phyloP scores from a whole-genome alignment of 2,888 invertebrate species.

The Mylabris sibirica region DNA sequence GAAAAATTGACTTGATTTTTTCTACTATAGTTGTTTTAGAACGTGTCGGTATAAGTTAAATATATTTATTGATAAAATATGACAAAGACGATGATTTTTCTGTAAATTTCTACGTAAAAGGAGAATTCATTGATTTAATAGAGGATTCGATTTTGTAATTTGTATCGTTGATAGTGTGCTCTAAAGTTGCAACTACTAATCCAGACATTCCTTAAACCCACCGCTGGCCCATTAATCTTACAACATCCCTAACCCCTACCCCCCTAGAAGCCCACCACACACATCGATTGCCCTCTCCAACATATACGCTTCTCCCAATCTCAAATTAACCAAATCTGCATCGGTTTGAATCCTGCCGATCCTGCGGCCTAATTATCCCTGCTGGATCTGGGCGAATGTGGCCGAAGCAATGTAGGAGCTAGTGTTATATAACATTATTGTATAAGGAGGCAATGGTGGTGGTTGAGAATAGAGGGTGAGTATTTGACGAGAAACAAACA shows the following conservation, averaged over 20 bases:
- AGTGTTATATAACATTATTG: slow-evolving; percentile 14
- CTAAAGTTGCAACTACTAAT: slow-evolving; percentile 22
- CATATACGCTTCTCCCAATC: not conserved
- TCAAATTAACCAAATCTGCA: slow-evolving; percentile 18
- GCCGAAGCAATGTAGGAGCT: slow-evolving; percentile 10
- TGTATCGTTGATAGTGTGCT: slow-evolving; percentile 14
- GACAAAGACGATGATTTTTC: not conserved
- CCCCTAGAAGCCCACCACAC: not conserved
- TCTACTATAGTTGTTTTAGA: too few relatives aligned
- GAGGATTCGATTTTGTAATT: slow-evolving; percentile 11
- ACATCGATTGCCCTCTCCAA: slow-evolving; percentile 14
- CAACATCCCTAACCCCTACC: slow-evolving; percentile 8
- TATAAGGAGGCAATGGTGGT: not conserved
- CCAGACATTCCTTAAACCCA: slow-evolving; percentile 24
- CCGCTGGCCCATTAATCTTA: slow-evolving; percentile 28
- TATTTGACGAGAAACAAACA: not conserved
- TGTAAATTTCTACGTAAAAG: not conserved
- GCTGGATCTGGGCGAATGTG: slow-evolving; percentile 25
- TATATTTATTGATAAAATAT: not conserved
- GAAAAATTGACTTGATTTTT: slow-evolving; percentile 1
- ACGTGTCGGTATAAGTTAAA: too few relatives aligned
- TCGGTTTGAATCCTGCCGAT: slow-evolving; percentile 24
- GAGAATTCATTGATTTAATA: not conserved
- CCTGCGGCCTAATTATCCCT: slow-evolving; percentile 38
- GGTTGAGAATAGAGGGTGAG: not conserved